Evolutionary conservation across 2,797 vertebrate species (phyloP).

Genomic region (Brachymystax lenok): DNA sequence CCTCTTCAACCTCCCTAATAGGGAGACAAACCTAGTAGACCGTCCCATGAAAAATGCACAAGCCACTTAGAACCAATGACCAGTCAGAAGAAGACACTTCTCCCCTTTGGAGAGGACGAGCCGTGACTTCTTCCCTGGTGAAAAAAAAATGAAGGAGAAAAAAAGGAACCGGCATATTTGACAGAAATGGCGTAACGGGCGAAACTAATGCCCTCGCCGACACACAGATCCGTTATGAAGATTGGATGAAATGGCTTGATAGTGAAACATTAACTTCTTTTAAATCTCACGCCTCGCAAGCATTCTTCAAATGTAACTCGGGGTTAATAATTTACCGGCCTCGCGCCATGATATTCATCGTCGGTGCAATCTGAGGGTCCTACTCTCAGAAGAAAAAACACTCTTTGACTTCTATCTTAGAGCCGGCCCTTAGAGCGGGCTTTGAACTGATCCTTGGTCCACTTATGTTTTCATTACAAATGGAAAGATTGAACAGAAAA

Average conservation of each 20-base stretch:
- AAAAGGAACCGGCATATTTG: background rate
- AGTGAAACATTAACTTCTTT: constrained; percentile 80
- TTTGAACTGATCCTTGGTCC: constrained; percentile 54
- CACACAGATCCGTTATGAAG: constrained; percentile 65
- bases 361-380: constrained; percentile 55
- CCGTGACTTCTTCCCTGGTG: constrained; percentile 57
- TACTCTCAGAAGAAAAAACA: constrained; percentile 23
- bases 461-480: constrained; percentile 37
- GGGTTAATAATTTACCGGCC: constrained; percentile 78
- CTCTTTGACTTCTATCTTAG: constrained; percentile 42
- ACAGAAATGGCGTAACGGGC: constrained; percentile 45
- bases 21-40: constrained; percentile 74
- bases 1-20: constrained; percentile 76
- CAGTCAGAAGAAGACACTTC: constrained; percentile 71
- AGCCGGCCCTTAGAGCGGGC: constrained; percentile 37
- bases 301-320: constrained; percentile 78
- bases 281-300: constrained; percentile 72
- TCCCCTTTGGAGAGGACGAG: constrained; percentile 63
- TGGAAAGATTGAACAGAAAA: constrained; percentile 35
- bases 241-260: constrained; percentile 74
- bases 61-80: constrained; percentile 80
- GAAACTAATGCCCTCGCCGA: constrained; percentile 63
- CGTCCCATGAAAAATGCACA: constrained; percentile 80
- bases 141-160: constrained; percentile 50
- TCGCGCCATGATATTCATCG: constrained; percentile 65